Conservation (phyloP, 2,888 invertebrate species). For the Leptinotarsa haldemani region DNA sequence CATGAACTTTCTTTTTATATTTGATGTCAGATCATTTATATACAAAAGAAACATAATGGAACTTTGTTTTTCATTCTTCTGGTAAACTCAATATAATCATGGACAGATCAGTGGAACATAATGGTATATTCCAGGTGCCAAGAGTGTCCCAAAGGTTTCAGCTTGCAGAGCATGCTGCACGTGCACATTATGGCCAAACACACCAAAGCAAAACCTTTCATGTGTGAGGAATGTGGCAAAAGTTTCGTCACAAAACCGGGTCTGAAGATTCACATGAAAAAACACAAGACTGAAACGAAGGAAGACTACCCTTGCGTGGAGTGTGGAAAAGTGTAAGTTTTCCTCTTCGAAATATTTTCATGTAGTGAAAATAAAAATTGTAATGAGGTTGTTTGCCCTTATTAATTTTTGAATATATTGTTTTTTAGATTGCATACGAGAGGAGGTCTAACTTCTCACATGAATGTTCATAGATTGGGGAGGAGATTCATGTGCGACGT, state of each 20-base stretch:
- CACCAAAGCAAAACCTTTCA: conserved; percentile 64
- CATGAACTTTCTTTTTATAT: neutral
- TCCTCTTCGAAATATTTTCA: neutral
- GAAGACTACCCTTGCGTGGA: conserved; percentile 65
- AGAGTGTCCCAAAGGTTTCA: conserved; percentile 69
- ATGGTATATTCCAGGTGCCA: conserved; percentile 65
- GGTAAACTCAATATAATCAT: no score
- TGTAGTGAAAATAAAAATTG: neutral
- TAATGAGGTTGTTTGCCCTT: no score
- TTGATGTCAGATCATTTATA: no score
- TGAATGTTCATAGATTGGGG: conserved; percentile 65
- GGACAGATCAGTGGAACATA: no score
- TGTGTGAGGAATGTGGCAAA: conserved; percentile 64
- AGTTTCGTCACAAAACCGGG: conserved; percentile 66
- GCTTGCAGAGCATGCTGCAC: conserved; percentile 69
- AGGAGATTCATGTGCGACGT: conserved; percentile 69
- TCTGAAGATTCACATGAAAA: conserved; percentile 67
- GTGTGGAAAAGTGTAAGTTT: conserved; percentile 64
- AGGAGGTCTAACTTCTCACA: conserved; percentile 65
- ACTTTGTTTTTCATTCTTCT: no score
- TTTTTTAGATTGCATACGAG: conserved; percentile 62
- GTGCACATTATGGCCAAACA: conserved; percentile 69
- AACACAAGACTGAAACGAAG: conserved; percentile 64
- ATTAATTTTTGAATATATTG: neutral
- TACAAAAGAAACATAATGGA: no score